Evolutionary conservation across 2,113 vertebrate species (phyloP), one percentile per base, ranked within the genome.

Genomic region (Rhinolophus ferrumequinum): DNA sequence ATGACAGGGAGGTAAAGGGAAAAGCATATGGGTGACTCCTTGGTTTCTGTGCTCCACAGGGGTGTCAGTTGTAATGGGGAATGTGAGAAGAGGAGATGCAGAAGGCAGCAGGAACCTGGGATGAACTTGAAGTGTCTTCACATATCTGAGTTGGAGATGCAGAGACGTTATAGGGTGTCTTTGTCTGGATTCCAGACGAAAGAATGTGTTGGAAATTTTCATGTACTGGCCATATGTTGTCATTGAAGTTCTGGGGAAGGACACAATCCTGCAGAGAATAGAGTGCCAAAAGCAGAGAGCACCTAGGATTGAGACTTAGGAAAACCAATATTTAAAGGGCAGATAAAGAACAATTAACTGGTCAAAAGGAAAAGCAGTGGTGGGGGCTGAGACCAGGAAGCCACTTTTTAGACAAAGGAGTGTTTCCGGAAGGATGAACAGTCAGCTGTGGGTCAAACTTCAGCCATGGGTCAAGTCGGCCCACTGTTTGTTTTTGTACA

Each of bases 21-120:
- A 7, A 10, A 24, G 47, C 10, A 33, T 3, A 0, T 19, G n/a
- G 4, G 4, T 12, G 54, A 44, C 1, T 16, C 7, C 18, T 7
- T 52, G 38, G 35, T 3, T 30, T 44, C 6, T 11, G 30, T n/a
- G 8, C 26, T 35, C n/a, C 26, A 18, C 2, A 0, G 18, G 12
- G 24, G 14, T 19, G 7, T 19, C 26, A 1, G 21, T 66, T 8
- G 6, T 2, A 22, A 13, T 19, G 35, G 1, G n/a, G 26, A 44
- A 13, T 1, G 24, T 1, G 6, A 26, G 26, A 30, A 58, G 24
- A 50, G 28, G 38, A 50, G 38, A 50, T 22, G 24, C 10, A 10
- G 2, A 33, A 86, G n/a, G 21, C 33, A 19, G 0, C 2, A 10
- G 52, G 28, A 30, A 56, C 26, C 18, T 75, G 11, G 16, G 16